Conservation (phyloP, 2,113 vertebrate genomes). For the Caranx ignobilis region DNA sequence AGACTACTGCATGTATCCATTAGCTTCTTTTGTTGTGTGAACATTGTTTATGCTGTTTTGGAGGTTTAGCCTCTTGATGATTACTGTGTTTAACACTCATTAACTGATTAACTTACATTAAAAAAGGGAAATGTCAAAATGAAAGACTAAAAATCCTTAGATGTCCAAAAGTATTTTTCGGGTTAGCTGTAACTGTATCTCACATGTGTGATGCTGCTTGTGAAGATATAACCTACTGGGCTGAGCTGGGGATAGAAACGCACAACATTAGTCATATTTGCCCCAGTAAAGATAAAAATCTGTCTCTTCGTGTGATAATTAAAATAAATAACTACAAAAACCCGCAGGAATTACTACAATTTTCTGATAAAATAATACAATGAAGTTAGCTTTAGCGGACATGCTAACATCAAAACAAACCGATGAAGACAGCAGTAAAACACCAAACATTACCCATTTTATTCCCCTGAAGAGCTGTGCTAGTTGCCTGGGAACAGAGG, state of each 20-base stretch:
- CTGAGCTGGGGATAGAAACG: neutral
- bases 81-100: too few relatives aligned
- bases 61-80: neutral
- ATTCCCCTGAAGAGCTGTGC: conserved; percentile 3
- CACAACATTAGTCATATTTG: neutral
- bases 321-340: neutral
- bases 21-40: too few relatives aligned
- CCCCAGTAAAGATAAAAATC: neutral
- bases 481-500: neutral
- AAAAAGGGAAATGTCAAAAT: too few relatives aligned
- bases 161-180: neutral
- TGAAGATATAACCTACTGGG: neutral
- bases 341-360: neutral
- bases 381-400: conserved; percentile 7
- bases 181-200: neutral
- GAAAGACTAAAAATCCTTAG: too few relatives aligned
- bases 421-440: neutral
- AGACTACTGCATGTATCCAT: neutral
- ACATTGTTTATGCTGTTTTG: neutral
- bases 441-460: conserved; percentile 59
- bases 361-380: neutral
- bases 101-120: too few relatives aligned
- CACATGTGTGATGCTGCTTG: neutral
- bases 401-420: conserved; percentile 41
- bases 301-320: neutral